A percentile compares a stretch with the other conserved stretches of the same genome.
These are phyloP conservation scores for Hippolais icterina DNA, from an alignment of 2,113 vertebrate genomes.

Conservation along the genomic window DNA sequence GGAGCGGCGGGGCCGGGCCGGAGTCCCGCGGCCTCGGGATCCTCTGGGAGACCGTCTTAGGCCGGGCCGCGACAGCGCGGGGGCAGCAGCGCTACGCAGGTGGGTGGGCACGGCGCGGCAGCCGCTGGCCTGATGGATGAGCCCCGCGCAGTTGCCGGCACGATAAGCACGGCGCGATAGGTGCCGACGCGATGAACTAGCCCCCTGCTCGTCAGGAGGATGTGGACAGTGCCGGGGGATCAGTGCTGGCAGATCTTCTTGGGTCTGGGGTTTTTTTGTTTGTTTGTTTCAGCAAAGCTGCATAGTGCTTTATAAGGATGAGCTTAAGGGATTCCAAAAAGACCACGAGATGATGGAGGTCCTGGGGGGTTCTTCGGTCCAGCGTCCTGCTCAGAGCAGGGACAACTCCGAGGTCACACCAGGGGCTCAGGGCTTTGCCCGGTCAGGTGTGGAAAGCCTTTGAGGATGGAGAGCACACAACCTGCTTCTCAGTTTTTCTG, in stretches of 20 bases:
- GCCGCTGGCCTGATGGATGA: fast-evolving
- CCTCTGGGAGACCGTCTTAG: background rate
- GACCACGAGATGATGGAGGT: fast-evolving
- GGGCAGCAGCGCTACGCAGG: background rate
- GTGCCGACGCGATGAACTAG: fast-evolving
- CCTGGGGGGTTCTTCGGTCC: too few species aligned
- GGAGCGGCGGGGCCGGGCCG: background rate
- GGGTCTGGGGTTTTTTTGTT: background rate
- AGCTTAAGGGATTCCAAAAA: too few species aligned
- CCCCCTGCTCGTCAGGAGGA: background rate
- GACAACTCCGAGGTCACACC: background rate
- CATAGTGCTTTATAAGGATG: fast-evolving
- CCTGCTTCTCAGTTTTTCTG: background rate
- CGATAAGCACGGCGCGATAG: background rate
- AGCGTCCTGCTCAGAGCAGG: background rate
- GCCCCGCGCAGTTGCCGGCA: too few species aligned
- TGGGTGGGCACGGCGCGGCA: background rate
- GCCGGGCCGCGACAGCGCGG: background rate
- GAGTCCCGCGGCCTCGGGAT: background rate
- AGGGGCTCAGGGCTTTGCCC: background rate
- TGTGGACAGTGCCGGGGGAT: fast-evolving
- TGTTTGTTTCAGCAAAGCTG: too few species aligned
- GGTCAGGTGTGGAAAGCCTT: fast-evolving
- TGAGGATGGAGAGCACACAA: fast-evolving
- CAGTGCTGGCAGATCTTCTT: background rate